Conservation (phyloP, 64 coral and sea anemone species). For the Acropora tenuis region DNA sequence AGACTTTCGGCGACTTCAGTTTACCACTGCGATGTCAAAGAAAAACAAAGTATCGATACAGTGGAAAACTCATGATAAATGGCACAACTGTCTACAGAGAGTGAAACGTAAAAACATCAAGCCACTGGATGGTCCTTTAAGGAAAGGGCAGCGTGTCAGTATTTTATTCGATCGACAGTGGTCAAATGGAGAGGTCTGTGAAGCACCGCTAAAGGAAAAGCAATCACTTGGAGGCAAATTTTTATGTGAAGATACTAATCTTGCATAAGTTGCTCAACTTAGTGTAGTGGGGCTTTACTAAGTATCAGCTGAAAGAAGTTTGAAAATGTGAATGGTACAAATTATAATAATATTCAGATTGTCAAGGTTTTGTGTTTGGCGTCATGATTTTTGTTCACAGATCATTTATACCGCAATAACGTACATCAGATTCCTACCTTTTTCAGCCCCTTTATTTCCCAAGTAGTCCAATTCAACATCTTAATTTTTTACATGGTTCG, state of each 20-base stretch:
- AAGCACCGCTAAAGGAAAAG: neutral
- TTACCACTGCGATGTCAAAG: neutral
- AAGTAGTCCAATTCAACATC: neutral
- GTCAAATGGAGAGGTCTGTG: neutral
- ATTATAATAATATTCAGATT: neutral
- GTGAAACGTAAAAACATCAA: slow-evolving; percentile 2
- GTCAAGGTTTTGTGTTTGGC: neutral
- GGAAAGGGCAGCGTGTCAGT: neutral
- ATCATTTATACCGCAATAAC: slow-evolving; percentile 10
- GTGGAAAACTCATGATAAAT: slow-evolving; percentile 8
- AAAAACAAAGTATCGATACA: slow-evolving; percentile 1
- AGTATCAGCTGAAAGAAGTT: neutral
- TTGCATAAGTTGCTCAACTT: neutral
- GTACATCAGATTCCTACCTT: slow-evolving; percentile 14
- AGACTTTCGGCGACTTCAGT: neutral
- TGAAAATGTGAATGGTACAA: slow-evolving; percentile 27
- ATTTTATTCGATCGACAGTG: neutral
- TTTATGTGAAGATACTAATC: neutral
- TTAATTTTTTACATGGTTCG: neutral
- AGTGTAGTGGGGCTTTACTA: neutral
- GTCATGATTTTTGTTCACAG: neutral
- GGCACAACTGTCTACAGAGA: slow-evolving; percentile 2
- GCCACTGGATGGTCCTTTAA: neutral
- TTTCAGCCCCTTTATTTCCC: neutral
- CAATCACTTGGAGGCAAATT: neutral